Percentiles rank a stretch among this genome's conserved stretches.
Conservation (phyloP, 2,888 invertebrate species). For the Onthophagus sagittarius region DNA sequence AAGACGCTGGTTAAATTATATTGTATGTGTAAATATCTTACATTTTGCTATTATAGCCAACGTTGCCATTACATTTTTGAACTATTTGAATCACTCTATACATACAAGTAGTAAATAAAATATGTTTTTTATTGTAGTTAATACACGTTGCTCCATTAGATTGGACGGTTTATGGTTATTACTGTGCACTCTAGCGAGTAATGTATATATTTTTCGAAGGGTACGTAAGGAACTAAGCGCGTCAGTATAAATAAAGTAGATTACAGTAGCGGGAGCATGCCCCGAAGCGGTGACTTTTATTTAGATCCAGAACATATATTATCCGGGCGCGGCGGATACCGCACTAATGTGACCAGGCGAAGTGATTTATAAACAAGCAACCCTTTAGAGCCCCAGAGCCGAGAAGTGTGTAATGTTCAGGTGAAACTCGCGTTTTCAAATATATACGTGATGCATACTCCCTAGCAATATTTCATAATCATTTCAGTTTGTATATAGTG, state of each 20-base stretch:
- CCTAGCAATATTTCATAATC: neutral
- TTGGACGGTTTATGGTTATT: neutral
- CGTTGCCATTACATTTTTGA: too few species aligned
- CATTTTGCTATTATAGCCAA: too few species aligned
- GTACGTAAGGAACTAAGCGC: slow-evolving; percentile 14
- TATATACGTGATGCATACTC: neutral
- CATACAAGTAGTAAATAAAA: too few species aligned
- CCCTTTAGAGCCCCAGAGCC: neutral
- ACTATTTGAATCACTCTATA: too few species aligned
- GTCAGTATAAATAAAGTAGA: slow-evolving; percentile 12
- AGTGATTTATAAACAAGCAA: slow-evolving; percentile 17
- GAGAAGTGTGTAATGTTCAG: neutral
- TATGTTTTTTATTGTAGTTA: neutral
- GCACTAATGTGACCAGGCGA: slow-evolving; percentile 18
- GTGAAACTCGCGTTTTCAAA: neutral
- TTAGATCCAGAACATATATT: slow-evolving; percentile 19
- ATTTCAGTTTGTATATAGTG: neutral
- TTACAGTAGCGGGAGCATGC: slow-evolving; percentile 14
- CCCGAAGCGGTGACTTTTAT: slow-evolving; percentile 17
- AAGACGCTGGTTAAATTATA: too few species aligned
- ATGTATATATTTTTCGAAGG: slow-evolving; percentile 19
- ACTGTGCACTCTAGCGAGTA: neutral
- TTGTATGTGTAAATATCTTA: too few species aligned
- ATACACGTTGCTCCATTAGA: neutral
- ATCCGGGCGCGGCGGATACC: slow-evolving; percentile 15